Base-by-base conservation (phyloP, 2,113 vertebrate genomes). In the Okapia johnstoni region DNA sequence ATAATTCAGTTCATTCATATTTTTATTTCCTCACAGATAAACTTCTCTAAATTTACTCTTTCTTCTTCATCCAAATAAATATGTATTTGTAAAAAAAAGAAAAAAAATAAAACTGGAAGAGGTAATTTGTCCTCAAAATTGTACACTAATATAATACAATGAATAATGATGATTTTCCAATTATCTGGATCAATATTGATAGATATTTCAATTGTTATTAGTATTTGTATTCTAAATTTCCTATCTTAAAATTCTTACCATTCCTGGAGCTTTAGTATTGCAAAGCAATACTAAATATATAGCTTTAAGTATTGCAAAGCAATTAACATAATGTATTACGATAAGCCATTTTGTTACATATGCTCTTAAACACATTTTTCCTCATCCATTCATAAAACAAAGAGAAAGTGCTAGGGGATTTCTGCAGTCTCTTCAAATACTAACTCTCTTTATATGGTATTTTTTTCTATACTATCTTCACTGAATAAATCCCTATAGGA, bases 1-100 rank as follows among this genome's bases (percentile, higher is more conserved):
- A 61, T 90, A 97, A 93, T 40, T 97, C 7, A 36, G 2, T 9
- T 90, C 91, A 94, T 93, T 97, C 58, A 66, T 21, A 90, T 95
- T 98, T 97, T 77, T 14, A 93, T 61, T 96, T 97, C 92, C 21
- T 9, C 77, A 77, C 12, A 97, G 98, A 95, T 93, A 88, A 84
- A 2, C 93, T 97, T 96, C 61, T 97, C 16, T 93, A 96, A 97
- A 89, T 94, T 87, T 92, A 96, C 95, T 92, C 50, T 84, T 80
- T 85, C 30, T 28, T 23, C 3, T 58, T 86, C 83, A 86, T 48
- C 16, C 36, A 26, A 46, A 48, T 70, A 90, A 60, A 14, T 1
- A 52, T 36, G 0, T 0, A n/a, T 95, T 46, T 96, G 52, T 33
- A 52, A 92, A 96, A 79, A 95, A 79, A 33, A 15, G 61, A 0